A percentile compares a stretch with the other conserved stretches of the same genome.
These are phyloP conservation scores for Plotosus lineatus DNA, from an alignment of 2,113 vertebrate species.

Conservation along the genomic window DNA sequence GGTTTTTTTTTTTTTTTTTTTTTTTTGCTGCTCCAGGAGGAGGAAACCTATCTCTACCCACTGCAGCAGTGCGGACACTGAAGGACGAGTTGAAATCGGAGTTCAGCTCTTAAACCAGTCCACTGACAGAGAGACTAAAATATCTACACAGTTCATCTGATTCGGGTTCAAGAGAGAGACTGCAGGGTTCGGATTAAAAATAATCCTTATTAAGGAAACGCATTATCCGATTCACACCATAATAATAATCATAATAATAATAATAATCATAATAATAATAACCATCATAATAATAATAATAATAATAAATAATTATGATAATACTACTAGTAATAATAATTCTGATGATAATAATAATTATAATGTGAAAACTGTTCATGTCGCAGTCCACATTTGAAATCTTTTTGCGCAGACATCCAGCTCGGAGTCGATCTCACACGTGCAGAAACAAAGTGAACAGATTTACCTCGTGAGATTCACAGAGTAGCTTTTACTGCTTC, in stretches of 20 bases:
- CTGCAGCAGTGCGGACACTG: neutral
- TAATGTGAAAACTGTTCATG: too few relatives aligned
- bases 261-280: constrained; percentile 23
- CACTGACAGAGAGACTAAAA: neutral
- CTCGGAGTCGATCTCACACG: too few relatives aligned
- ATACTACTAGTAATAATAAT: constrained; percentile 33
- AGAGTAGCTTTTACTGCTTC: constrained; percentile 72
- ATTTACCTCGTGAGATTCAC: constrained; percentile 72
- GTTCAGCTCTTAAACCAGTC: neutral
- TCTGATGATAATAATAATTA: constrained; percentile 30
- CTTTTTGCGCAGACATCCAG: too few relatives aligned
- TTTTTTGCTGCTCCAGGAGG: neutral
- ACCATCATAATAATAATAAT: constrained; percentile 24
- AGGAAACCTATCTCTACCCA: neutral
- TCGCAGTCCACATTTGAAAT: too few relatives aligned
- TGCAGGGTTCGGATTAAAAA: neutral
- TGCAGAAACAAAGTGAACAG: neutral
- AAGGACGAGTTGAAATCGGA: neutral
- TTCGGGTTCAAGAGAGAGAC: neutral
- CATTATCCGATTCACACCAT: neutral
- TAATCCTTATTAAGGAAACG: neutral
- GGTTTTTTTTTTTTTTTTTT: too few relatives aligned
- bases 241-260: neutral
- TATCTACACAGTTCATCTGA: neutral
- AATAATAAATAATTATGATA: too few relatives aligned